Evolutionary conservation across 2,888 invertebrate species (phyloP), one percentile per base, ranked within the genome.

Genomic region (Ochlodes sylvanus): DNA sequence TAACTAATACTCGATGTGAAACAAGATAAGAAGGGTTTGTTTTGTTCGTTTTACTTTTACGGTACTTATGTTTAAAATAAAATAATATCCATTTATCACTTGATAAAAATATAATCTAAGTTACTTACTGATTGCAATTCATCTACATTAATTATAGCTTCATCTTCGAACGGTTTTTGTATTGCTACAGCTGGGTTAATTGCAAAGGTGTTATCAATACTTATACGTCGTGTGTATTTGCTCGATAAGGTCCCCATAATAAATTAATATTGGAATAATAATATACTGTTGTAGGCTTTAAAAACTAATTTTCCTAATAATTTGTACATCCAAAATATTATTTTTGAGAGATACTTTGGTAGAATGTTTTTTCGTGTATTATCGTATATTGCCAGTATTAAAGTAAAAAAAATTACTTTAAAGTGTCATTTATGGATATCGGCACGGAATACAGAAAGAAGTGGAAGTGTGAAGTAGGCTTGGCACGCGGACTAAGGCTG

Each of bases 151-250:
- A 85, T 71, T 61, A 77, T 76, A 68, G 79, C 79, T 63, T 87
- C 84, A 62, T 83, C 81, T 74, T 84, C 80, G 61, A 88, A 78
- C 6, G 86, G 79, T 73, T 87, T 88, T 66, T 83, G 82, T 57
- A 89, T 79, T 61, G 76, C 68, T 70, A 90, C 74, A 56, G 83
- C 79, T 57, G 90, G 80, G 71, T 77, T 80, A 62, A 88, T 63
- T 15, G 84, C 83, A 77, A 89, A 84, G 21, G 79, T 88, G 71
- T 92, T 92, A 73, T 91, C 86, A 80, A 92, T 90, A 84, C 89
- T 91, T 41, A 92, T 87, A 57, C 89, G 84, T 72, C 91, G 83
- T 42, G 90, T 87, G 73, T 90, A 86, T 76, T 78, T 88, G 73
- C 85, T 88, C 61, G 79, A 70, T 71, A 84, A 71, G 69, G 78